These are phyloP conservation scores for Pluvianellus socialis DNA, from an alignment of 2,113 vertebrate species.

Conservation along the genomic window DNA sequence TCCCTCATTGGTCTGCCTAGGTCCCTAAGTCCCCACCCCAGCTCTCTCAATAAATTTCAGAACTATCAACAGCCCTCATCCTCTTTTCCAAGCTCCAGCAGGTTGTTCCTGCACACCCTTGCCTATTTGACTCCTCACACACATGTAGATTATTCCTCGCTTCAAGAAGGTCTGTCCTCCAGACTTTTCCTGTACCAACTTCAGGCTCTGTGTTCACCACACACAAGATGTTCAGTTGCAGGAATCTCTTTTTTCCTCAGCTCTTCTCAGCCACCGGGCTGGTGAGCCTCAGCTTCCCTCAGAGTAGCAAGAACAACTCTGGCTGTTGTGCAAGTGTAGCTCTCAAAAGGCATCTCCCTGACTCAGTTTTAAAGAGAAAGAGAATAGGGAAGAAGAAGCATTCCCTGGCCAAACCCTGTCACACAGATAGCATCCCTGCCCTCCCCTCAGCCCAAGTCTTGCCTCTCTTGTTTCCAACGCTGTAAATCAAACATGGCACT, in stretches of 20 bases:
- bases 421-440: neutral
- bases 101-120: neutral
- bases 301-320: neutral
- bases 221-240: rapidly evolving
- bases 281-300: neutral
- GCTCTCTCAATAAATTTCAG: neutral
- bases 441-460: neutral
- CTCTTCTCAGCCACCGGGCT: neutral
- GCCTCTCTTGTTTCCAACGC: neutral
- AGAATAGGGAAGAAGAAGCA: neutral
- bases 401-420: neutral
- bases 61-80: rapidly evolving
- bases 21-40: neutral
- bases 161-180: neutral
- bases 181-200: neutral
- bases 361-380: neutral
- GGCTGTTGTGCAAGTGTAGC: neutral
- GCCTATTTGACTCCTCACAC: neutral
- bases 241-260: neutral
- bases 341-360: neutral
- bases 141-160: neutral
- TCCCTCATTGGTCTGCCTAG: neutral
- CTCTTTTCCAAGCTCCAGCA: neutral
- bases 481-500: neutral
- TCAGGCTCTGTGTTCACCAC: neutral